phyloP scores from a whole-genome alignment of 2,113 vertebrate genomes.

The human (Homo sapiens) region GRCh38 chr2:37975501-37976000 shows the following conservation, averaged over 20 bases:
- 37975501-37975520: too few relatives aligned
- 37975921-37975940: conserved; percentile 5
- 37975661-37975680: too few relatives aligned
- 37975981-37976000: background rate
- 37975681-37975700: too few relatives aligned
- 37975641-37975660: too few relatives aligned
- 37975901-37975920: background rate
- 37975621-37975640: too few relatives aligned
- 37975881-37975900: background rate
- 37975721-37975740: conserved; percentile 21
- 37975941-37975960: background rate
- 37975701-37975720: background rate
- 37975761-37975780: conserved; percentile 9
- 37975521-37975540: too few relatives aligned
- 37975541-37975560: too few relatives aligned
- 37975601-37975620: too few relatives aligned
- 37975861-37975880: conserved; percentile 7
- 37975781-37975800: background rate
- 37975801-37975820: background rate
- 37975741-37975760: conserved; percentile 11
- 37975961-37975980: background rate
- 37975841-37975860: background rate
- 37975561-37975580: too few relatives aligned
- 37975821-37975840: background rate
- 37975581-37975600: too few relatives aligned